These are phyloP conservation scores for Odontamblyopus lacepedii DNA, from an alignment of 2,797 vertebrate genomes.

Conservation along the genomic window DNA sequence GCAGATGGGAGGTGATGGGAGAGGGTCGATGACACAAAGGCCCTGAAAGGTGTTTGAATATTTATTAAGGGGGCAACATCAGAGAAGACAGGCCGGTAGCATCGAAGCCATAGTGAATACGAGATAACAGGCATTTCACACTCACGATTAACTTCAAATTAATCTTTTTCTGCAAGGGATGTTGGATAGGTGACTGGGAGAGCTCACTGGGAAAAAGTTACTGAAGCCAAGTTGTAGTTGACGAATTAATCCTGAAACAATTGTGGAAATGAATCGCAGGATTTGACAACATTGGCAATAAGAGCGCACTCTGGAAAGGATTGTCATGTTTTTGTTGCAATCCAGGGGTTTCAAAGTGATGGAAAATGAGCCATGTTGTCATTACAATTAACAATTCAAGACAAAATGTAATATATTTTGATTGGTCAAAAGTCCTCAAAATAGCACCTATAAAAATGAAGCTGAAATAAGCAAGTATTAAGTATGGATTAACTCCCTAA, in stretches of 20 bases:
- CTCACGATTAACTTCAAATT: slow-evolving; percentile 76
- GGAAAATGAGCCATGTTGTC: not conserved
- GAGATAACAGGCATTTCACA: slow-evolving; percentile 78
- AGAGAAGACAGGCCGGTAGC: slow-evolving; percentile 71
- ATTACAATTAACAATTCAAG: not conserved
- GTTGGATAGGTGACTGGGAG: slow-evolving; percentile 62
- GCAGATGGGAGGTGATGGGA: slow-evolving; percentile 75
- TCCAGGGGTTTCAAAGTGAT: not conserved
- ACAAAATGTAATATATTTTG: not conserved
- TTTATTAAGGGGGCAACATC: slow-evolving; percentile 70
- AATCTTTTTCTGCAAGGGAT: slow-evolving; percentile 76
- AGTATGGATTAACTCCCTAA: too few species aligned
- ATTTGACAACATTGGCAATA: slow-evolving; percentile 7
- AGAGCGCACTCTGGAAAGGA: not conserved
- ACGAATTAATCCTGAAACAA: slow-evolving; percentile 61
- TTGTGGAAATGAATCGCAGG: slow-evolving; percentile 38
- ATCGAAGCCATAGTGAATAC: slow-evolving; percentile 61
- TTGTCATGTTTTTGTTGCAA: slow-evolving; percentile 2
- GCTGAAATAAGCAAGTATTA: too few species aligned
- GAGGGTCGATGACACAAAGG: slow-evolving; percentile 73
- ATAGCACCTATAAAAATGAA: too few species aligned
- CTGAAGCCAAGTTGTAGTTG: slow-evolving; percentile 60
- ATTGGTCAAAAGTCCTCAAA: too few species aligned
- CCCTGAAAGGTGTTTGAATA: slow-evolving; percentile 77
- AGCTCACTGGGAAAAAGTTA: slow-evolving; percentile 62